phyloP scores from a whole-genome alignment of 2,113 vertebrate genomes.

The Ranitomeya variabilis region DNA sequence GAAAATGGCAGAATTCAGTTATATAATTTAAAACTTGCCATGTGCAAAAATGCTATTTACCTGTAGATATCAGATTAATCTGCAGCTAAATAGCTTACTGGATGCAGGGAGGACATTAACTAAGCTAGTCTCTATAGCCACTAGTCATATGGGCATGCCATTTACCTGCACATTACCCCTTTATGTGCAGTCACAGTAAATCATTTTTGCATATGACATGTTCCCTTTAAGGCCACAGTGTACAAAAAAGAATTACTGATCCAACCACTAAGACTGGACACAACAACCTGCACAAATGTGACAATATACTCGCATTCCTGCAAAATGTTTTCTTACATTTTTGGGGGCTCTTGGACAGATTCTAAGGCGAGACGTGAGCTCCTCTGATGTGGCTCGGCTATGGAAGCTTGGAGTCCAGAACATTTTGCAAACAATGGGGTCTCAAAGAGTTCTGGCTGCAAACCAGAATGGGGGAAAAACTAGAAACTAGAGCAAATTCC shows the following conservation, averaged over 20 bases:
- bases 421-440: background rate
- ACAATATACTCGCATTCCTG: background rate
- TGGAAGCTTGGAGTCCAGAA: background rate
- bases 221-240: background rate
- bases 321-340: background rate
- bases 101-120: too few relatives aligned
- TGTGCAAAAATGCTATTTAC: too few relatives aligned
- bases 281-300: background rate
- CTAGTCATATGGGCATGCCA: too few relatives aligned
- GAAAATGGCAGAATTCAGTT: too few relatives aligned
- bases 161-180: too few relatives aligned
- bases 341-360: background rate
- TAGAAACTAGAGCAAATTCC: background rate
- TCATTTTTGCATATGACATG: too few relatives aligned
- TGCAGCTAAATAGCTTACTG: too few relatives aligned
- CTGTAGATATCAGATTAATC: too few relatives aligned
- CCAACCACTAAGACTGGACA: background rate
- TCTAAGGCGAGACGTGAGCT: background rate
- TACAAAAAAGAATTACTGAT: background rate
- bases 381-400: background rate
- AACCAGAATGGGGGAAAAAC: slow-evolving; percentile 1
- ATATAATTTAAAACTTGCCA: too few relatives aligned
- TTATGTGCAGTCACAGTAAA: too few relatives aligned
- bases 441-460: background rate
- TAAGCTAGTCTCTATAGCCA: too few relatives aligned